Base-by-base conservation (phyloP, 2,797 vertebrate species). In the Cynodonichthys magdalenae region DNA sequence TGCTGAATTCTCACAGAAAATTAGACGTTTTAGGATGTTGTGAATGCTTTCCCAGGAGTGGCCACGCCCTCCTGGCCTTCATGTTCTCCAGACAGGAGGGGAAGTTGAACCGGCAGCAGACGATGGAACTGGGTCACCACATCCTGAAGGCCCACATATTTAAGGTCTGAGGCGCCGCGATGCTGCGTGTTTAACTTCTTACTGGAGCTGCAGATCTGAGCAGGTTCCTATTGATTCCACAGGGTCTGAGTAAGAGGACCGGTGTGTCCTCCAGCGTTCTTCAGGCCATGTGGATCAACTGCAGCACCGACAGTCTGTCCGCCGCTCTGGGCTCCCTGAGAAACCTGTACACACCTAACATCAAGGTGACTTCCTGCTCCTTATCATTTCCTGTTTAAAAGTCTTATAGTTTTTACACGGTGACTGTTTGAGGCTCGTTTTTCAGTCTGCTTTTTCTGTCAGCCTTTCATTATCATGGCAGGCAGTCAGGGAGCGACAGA, bases 111-210 rank as follows among this genome's bases (percentile, higher is more conserved):
- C 95, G 97, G 20, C 98, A 99, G 74, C 98, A 99, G 80, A 99
- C 98, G 2, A 96, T 99, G 95, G 98, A 99, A 88, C 95, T 99
- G 3, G 98, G 98, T 53, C 98, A 99, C 74, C 98, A 99, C 87
- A 98, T 99, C 79, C 95, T 99, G 51, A 99, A 99, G 91, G 98
- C 98, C 36, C 98, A 99, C 86, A 99, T 99, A 85, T 99, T 99
- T 83, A 99, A 99, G 96, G 97, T 98, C 15, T 27, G 36, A 58
- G 24, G 46, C 69, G 24, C 51, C 48, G 0, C 5, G 20, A 6
- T 14, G 66, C 31, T 34, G 31, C 31, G 6, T 7, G 7, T 10
- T 31, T 34, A 34, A 6, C 7, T 8, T 34, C 31, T 34, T 2
- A 10, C 7, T 10, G 7, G 81, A 84, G 69, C 68, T 79, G 79